Base-by-base conservation (phyloP, 2,888 invertebrate genomes). In the Aricia artaxerxes region DNA sequence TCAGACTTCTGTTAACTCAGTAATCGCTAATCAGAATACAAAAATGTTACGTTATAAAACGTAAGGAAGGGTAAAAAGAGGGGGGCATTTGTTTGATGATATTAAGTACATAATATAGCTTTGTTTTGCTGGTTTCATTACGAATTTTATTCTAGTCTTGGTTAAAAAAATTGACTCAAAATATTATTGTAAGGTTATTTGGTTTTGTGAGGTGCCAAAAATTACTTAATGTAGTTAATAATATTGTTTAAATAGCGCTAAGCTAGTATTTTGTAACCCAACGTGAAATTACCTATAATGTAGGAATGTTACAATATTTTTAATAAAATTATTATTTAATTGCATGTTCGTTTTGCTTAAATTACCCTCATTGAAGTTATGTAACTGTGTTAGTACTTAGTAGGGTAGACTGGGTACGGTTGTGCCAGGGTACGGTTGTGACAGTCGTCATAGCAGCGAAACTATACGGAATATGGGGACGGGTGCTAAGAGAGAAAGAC, bases 301-400 rank as follows among this genome's bases (percentile, higher is more conserved):
- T 92, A 92, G 92, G 80, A 86, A 89, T 84, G 90, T 91, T 83
- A 85, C 83, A 82, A 84, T 91, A 91, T 91, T 92, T 91, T 91
- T 90, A 92, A 87, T 92, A 92, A 92, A 92, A 88, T 84, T 82
- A 81, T 82, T 81, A 84, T 81, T 82, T 89, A 90, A 88, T 81
- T 69, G 76, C 64, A 80, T 80, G 81, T 49, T 79, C 81, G 80
- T 85, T 86, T 85, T 35, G 11, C 31, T 38, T 35, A 49, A 49
- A 9, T 2, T 7, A 11, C 69, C 2, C 7, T 7, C 24, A 61
- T 61, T 61, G 24, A 61, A 61, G 24, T 2, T 61, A 9, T 5
- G 6, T 24, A 24, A 24, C 24, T 24, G 24, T 24, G 24, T 24
- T 24, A 24, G 24, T 24, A 24, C 24, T 24, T 24, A 24, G 24